Evolutionary conservation across 2,888 invertebrate genomes (phyloP).

Genomic region (Orgyia antiqua): DNA sequence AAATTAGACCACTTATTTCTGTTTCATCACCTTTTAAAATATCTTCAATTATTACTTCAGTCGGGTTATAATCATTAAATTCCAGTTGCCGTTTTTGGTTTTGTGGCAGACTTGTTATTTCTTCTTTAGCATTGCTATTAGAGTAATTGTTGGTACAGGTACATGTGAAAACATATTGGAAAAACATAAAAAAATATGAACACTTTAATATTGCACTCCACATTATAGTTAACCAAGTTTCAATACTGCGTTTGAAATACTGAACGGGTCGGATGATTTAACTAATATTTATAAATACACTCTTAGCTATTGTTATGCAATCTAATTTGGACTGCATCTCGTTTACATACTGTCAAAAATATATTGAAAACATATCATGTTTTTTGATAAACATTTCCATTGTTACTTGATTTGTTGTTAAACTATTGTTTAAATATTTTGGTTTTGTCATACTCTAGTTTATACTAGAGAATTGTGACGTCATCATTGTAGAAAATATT

Average conservation of each 20-base stretch:
- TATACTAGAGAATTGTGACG: too few species aligned
- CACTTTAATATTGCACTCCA: background rate
- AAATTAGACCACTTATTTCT: background rate
- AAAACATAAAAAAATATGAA: background rate
- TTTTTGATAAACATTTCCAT: background rate
- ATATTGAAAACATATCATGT: background rate
- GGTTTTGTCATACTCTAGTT: background rate
- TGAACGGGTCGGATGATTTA: background rate
- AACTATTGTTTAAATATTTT: background rate
- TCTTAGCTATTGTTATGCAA: background rate
- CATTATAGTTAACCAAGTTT: background rate
- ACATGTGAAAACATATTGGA: background rate
- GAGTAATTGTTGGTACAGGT: background rate
- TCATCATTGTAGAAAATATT: too few species aligned
- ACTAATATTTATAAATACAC: background rate
- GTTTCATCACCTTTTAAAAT: background rate
- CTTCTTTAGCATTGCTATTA: background rate
- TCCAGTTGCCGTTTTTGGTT: conserved; percentile 12
- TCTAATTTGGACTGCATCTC: background rate
- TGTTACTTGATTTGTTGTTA: background rate
- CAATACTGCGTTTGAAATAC: background rate
- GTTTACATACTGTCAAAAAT: background rate
- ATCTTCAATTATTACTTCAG: conserved; percentile 4
- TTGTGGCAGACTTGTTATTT: background rate
- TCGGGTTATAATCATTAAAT: conserved; percentile 5